Evolutionary conservation across 2,113 vertebrate genomes (phyloP), one percentile per base, ranked within the genome.

Genomic region (Pipa parva): DNA sequence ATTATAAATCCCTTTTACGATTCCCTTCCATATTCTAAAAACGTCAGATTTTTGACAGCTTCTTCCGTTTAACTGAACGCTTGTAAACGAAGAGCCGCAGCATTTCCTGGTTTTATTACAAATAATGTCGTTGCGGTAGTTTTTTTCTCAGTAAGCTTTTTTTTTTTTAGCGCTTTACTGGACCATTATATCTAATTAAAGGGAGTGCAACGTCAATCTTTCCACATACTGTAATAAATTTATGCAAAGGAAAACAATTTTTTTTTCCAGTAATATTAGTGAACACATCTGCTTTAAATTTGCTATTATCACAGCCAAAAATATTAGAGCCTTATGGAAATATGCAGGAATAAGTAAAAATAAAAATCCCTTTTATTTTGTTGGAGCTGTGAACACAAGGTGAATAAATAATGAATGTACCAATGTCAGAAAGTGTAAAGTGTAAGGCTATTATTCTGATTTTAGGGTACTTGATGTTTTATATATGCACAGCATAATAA

Each of bases 141-240:
- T 51, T 13, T 11, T 48, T 48, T 58, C 28, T 24, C 50, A 67
- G 33, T 36, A 50, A 46, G 33, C 42, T 15, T 25, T 59, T 22
- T 58, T 42, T 15, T 25, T 59, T 22, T 58, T 33, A 46, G 49
- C 45, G 50, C 21, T 33, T 80, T 48, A 78, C 77, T 48, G 60
- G 77, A 74, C 78, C 57, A 72, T 82, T 85, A 84, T 63, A 75
- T 79, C 76, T 83, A 84, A 86, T 87, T 85, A 84, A 77, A 73
- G 84, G 78, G 81, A 79, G 78, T 80, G 78, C 70, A 74, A 75
- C 11, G 71, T 79, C 84, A 84, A 70, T 83, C 83, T 75, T 82
- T 85, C 31, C 48, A 42, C 62, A 21, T 11, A 54, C 70, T 27
- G 72, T 49, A 72, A 72, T 81, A 76, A 77, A 76, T 83, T 75